Evolutionary conservation across 2,797 vertebrate genomes (phyloP).

Genomic region (Prionace glauca): DNA sequence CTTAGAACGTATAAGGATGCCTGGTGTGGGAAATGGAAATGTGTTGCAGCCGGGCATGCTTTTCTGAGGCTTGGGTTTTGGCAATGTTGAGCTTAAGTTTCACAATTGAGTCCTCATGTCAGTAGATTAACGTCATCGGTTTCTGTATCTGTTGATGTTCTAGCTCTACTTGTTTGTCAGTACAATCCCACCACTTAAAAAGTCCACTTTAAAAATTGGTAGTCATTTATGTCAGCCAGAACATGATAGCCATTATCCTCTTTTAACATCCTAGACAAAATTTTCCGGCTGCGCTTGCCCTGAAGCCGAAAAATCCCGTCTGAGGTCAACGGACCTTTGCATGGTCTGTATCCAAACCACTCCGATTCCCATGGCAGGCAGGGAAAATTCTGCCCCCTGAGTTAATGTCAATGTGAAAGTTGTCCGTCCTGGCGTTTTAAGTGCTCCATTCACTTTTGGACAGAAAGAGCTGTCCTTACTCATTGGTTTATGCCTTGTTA

Average conservation of each 20-base stretch:
- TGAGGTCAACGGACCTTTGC: too few species aligned
- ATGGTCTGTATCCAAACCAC: too few species aligned
- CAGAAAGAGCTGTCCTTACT: not conserved
- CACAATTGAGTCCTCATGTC: not conserved
- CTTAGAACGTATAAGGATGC: not conserved
- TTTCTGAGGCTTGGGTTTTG: not conserved
- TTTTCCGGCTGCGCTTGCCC: too few species aligned
- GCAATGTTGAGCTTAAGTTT: not conserved
- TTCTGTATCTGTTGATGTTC: not conserved
- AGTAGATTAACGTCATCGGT: not conserved
- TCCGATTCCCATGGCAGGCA: too few species aligned
- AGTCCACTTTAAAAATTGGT: not conserved
- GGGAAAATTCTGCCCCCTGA: too few species aligned
- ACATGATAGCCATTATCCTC: not conserved
- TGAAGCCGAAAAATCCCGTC: too few species aligned
- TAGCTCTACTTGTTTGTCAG: not conserved
- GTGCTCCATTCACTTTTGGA: not conserved
- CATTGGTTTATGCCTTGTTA: not conserved
- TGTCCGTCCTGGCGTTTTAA: not conserved
- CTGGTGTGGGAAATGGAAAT: slow-evolving; percentile 7
- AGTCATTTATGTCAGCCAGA: not conserved
- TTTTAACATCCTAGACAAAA: not conserved
- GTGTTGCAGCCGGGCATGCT: not conserved
- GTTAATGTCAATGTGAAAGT: not conserved
- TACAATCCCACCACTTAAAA: not conserved